These are phyloP conservation scores for Aphodius sticticus DNA, from an alignment of 2,888 invertebrate species.

Conservation along the genomic window DNA sequence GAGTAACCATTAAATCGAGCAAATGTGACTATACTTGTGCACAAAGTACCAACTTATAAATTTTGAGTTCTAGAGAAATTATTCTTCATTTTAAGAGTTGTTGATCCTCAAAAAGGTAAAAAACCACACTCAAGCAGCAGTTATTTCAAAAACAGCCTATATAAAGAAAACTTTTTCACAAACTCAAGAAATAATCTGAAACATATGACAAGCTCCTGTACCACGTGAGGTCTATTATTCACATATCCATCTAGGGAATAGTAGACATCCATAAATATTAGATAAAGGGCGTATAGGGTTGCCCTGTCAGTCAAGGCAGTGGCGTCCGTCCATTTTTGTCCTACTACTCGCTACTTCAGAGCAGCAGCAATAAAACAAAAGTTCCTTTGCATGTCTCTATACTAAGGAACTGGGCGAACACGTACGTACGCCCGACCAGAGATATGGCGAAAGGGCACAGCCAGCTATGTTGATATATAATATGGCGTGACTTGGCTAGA, in stretches of 20 bases:
- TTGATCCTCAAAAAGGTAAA: too few species aligned
- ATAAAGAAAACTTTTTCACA: too few species aligned
- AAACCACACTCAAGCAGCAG: too few species aligned
- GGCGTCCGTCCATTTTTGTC: neutral
- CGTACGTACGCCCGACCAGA: neutral
- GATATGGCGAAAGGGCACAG: neutral
- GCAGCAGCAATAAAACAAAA: neutral
- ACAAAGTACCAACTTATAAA: too few species aligned
- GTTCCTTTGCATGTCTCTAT: neutral
- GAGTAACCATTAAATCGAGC: too few species aligned
- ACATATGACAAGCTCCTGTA: neutral
- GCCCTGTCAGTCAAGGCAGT: neutral
- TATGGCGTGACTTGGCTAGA: neutral
- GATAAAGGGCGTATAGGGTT: neutral
- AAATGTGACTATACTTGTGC: too few species aligned
- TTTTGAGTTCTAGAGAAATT: too few species aligned
- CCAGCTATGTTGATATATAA: slow-evolving; percentile 4
- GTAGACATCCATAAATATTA: neutral
- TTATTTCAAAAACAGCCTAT: too few species aligned
- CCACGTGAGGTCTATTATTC: neutral
- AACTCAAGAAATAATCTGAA: too few species aligned
- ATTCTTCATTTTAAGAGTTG: too few species aligned
- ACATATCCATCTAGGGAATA: neutral
- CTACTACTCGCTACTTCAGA: too few species aligned
- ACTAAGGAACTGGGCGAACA: neutral